These are phyloP conservation scores for Dicycla oo DNA, from an alignment of 2,888 invertebrate species.

Conservation along the genomic window DNA sequence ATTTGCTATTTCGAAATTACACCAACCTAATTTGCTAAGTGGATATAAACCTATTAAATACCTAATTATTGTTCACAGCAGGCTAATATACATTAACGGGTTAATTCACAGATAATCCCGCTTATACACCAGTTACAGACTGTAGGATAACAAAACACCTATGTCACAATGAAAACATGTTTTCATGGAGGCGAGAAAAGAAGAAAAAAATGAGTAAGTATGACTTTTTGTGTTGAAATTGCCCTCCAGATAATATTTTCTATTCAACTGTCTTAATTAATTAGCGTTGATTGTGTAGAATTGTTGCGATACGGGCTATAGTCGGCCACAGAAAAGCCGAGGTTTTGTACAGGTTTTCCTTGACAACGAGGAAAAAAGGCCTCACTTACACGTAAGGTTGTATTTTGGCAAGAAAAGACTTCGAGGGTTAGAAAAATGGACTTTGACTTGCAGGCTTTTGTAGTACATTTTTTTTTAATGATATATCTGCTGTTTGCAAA, in stretches of 20 bases:
- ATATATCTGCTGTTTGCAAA: not conserved
- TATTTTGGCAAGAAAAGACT: constrained; percentile 33
- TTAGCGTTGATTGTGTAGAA: constrained; percentile 48
- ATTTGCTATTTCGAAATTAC: constrained; percentile 30
- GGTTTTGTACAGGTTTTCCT: constrained; percentile 53
- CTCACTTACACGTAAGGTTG: constrained; percentile 23
- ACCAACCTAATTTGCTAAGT: constrained; percentile 36
- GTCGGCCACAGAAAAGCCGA: constrained; percentile 13
- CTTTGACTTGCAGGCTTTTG: constrained; percentile 34
- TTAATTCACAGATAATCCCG: constrained; percentile 39
- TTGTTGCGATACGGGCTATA: constrained; percentile 36
- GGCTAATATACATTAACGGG: constrained; percentile 38
- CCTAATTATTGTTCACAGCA: constrained; percentile 41
- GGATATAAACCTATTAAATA: constrained; percentile 41
- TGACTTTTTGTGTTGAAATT: constrained; percentile 44
- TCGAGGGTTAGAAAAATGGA: constrained; percentile 40
- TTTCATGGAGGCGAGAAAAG: not conserved
- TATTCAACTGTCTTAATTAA: constrained; percentile 55
- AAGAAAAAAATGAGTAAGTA: not conserved
- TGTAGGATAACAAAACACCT: constrained; percentile 12
- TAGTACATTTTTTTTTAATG: constrained; percentile 12
- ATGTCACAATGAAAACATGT: constrained; percentile 9
- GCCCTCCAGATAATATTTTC: constrained; percentile 45
- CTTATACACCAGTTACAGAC: constrained; percentile 27
- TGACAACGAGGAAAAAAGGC: constrained; percentile 45